Evolutionary conservation across 2,113 vertebrate genomes (phyloP), one percentile per base, ranked within the genome.

Genomic region (Elachura formosa): DNA sequence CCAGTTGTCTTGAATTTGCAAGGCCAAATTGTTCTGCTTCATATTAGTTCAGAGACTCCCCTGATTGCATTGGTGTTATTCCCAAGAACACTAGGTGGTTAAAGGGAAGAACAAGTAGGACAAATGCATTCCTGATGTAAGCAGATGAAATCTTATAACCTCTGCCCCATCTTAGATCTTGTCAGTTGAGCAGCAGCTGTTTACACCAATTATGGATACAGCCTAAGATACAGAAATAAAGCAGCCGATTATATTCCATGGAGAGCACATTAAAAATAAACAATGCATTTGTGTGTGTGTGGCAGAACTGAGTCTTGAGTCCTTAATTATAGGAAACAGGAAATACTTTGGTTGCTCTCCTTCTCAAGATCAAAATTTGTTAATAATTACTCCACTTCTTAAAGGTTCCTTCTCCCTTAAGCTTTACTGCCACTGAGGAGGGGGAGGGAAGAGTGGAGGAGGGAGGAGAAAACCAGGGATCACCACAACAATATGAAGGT

Each of bases 271-370:
- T 93, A 92, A 94, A 97, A 97, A 96, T 90, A 96, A 96, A 96
- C 95, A 96, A 90, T 84, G 23, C 34, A 45, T 77, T 90, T 96
- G 20, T 46, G n/a, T 48, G 75, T 66, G 89, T 93, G 94, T 93
- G 91, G 75, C 78, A 95, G 75, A 96, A 93, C 59, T 34, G 67
- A 79, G 84, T 72, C 84, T 90, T 77, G 82, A 93, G 56, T 88
- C 63, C 55, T 93, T 97, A 97, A 97, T 94, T 93, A 92, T 96
- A 97, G 94, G 94, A 96, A 97, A 96, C 94, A 95, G 96, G 95
- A 97, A 97, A 96, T 95, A 94, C 87, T 96, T 95, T 75, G 23
- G 75, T 96, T 96, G 79, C 75, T 63, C 68, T 96, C 72, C 68
- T 96, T 91, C 85, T 79, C 85, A 91, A 93, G 94, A 95, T 88